These are phyloP conservation scores for Poecilia velifera DNA, from an alignment of 2,797 vertebrate species.

Conservation along the genomic window DNA sequence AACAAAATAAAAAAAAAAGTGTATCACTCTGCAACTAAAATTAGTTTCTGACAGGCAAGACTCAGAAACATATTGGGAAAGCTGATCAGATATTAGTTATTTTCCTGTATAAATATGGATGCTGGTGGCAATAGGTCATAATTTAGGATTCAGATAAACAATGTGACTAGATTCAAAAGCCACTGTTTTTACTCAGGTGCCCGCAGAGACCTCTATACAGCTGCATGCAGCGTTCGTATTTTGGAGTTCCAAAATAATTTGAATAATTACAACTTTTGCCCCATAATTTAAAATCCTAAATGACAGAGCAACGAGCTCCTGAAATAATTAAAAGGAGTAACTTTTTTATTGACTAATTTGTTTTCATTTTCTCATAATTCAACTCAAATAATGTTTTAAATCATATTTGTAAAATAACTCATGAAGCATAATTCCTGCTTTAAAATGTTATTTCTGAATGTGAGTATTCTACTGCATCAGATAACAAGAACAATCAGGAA, in stretches of 20 bases:
- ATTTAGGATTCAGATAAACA: not conserved
- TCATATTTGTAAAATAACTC: not conserved
- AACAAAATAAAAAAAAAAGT: not conserved
- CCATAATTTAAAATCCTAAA: not conserved
- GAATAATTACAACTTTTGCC: not conserved
- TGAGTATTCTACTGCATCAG: not conserved
- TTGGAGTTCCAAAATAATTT: not conserved
- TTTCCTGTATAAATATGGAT: not conserved
- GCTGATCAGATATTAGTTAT: not conserved
- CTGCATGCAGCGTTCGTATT: not conserved
- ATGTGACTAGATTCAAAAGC: not conserved
- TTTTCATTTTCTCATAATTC: not conserved
- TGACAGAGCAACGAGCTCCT: not conserved
- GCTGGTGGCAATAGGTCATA: not conserved
- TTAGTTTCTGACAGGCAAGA: not conserved
- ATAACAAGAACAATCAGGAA: not conserved
- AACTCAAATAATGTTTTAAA: not conserved
- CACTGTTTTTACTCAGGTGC: not conserved
- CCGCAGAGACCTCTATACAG: not conserved
- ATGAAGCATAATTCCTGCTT: not conserved
- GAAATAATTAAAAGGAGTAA: not conserved
- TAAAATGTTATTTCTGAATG: not conserved
- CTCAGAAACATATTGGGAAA: not conserved
- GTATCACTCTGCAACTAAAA: not conserved
- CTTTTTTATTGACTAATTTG: not conserved